Evolutionary conservation across 2,888 invertebrate species (phyloP), one percentile per base, ranked within the genome.

Genomic region (Cantharis rustica): DNA sequence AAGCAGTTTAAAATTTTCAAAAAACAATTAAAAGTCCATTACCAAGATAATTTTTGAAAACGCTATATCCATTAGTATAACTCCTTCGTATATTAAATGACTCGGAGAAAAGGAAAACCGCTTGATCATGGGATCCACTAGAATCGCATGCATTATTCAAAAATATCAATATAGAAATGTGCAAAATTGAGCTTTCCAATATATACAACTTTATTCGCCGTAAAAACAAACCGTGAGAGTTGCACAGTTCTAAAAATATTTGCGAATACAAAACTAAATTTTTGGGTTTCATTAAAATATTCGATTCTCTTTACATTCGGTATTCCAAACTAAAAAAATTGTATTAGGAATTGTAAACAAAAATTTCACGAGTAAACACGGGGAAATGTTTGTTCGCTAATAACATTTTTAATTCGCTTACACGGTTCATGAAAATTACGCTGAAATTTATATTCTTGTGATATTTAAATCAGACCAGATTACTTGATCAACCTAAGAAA

Each of bases 131-230:
- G 23, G 64, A 66, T 66, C 64, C 64, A 20, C 17, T 20, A 7
- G 64, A 66, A 23, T 66, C 64, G 23, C 64, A 66, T 66, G 64
- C 64, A 66, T 66, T 66, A 66, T 66, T 66, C 64, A 66, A 17
- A 17, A 66, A 66, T 20, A 66, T 66, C 17, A 20, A 17, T 20
- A 66, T 66, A 66, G 64, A 66, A 66, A 66, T 66, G 64, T 66
- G 64, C 62, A 20, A 68, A 73, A 73, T 73, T 73, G 73, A 68
- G 68, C 68, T 73, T 31, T 27, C 62, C 68, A 68, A 73, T 17
- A 66, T 68, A 73, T 47, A 68, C 69, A 73, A 69, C 69, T 73
- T 73, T 68, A 73, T 73, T 68, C 73, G 64, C 64, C 16, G 64
- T 72, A 66, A 66, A 72, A 27, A 17, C 61, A 72, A 66, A 26